Evolutionary conservation across 2,113 vertebrate species (phyloP).

Genomic region (human (Homo sapiens)): DNA sequence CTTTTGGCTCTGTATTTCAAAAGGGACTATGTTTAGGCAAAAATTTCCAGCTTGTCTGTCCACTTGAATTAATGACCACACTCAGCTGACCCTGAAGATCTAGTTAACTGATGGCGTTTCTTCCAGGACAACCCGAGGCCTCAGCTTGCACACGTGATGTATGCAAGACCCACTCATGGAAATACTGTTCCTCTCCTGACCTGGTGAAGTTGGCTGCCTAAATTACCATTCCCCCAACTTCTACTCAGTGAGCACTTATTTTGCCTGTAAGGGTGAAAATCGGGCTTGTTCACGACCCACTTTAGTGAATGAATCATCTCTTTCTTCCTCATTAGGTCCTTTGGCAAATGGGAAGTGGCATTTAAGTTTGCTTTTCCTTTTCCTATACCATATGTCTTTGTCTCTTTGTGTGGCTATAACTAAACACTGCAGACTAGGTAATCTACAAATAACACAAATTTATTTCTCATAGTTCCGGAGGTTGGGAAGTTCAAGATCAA

Average conservation of each 20-base stretch:
- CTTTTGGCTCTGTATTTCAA: not conserved
- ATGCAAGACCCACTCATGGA: accelerated
- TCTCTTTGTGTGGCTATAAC: not conserved
- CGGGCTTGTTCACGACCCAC: accelerated
- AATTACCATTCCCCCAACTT: accelerated
- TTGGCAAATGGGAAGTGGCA: not conserved
- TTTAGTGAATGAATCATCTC: too few relatives aligned
- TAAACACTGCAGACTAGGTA: not conserved
- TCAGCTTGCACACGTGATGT: not conserved
- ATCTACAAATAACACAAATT: not conserved
- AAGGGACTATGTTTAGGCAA: not conserved
- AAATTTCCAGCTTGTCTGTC: too few relatives aligned
- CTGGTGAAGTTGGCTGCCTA: not conserved
- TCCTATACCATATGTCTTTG: not conserved
- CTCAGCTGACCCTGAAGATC: not conserved
- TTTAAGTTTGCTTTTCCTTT: too few relatives aligned
- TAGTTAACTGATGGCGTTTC: accelerated
- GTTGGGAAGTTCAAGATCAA: not conserved
- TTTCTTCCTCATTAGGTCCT: not conserved
- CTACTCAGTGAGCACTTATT: not conserved
- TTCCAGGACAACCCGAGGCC: not conserved
- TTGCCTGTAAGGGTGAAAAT: not conserved
- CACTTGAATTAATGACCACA: not conserved
- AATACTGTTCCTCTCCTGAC: not conserved
- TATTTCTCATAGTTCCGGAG: not conserved